Conservation (phyloP, 2,888 invertebrate species). For the Eilema griseolum region DNA sequence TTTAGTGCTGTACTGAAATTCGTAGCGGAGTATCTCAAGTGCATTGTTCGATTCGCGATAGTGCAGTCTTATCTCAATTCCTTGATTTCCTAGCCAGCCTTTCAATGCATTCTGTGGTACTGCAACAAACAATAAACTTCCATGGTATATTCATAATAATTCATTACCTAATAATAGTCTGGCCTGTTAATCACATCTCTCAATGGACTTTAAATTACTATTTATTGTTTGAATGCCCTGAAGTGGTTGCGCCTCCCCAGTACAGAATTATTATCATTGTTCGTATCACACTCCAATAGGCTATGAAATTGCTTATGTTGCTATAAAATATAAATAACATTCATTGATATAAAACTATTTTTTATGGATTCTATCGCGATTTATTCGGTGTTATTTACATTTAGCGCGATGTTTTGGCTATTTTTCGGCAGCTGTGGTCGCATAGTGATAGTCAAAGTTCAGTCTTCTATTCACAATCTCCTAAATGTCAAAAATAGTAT, state of each 20-base stretch:
- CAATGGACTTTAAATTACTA: constrained; percentile 43
- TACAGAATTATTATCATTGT: constrained; percentile 39
- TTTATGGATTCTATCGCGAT: too few species aligned
- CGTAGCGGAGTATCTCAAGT: neutral
- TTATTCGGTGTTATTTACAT: too few species aligned
- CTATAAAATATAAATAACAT: neutral
- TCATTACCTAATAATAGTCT: constrained; percentile 35
- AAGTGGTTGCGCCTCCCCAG: constrained; percentile 29
- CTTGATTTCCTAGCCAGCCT: neutral
- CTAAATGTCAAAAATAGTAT: too few species aligned
- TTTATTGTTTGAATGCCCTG: constrained; percentile 29
- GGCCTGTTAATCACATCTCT: constrained; percentile 40
- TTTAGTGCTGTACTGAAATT: neutral
- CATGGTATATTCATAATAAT: constrained; percentile 15
- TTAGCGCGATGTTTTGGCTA: too few species aligned
- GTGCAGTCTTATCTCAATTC: neutral
- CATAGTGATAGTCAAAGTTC: too few species aligned
- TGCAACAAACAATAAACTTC: constrained; percentile 4
- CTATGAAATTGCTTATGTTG: constrained; percentile 8
- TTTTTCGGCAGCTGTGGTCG: too few species aligned
- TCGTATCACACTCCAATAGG: constrained; percentile 29
- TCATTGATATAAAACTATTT: too few species aligned
- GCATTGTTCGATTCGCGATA: neutral
- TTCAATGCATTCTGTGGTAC: neutral
- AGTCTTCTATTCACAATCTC: too few species aligned